A percentile compares a stretch with the other conserved stretches of the same genome.
phyloP scores from a whole-genome alignment of 1,140 invertebrate genomes.

The Solenopsis fugax region DNA sequence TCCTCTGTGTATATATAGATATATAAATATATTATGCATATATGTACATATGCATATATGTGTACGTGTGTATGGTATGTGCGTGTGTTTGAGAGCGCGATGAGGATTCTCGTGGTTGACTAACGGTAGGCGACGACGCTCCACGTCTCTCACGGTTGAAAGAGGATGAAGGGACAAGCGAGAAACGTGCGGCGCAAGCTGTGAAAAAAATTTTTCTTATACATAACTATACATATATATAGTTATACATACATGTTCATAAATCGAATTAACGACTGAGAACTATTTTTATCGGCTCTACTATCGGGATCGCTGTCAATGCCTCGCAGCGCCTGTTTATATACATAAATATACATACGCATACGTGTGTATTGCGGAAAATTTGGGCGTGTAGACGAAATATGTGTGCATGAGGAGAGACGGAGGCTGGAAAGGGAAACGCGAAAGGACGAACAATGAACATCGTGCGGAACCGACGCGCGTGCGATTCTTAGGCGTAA shows the following conservation, averaged over 20 bases:
- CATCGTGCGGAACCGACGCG: slow-evolving; percentile 32
- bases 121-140: slow-evolving; percentile 34
- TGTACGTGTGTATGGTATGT: slow-evolving; percentile 57
- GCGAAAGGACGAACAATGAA: slow-evolving; percentile 26
- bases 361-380: slow-evolving; percentile 16
- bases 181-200: slow-evolving; percentile 12
- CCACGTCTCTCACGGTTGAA: slow-evolving; percentile 24
- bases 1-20: slow-evolving; percentile 74
- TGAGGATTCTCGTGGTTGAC: slow-evolving; percentile 36
- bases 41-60: slow-evolving; percentile 60
- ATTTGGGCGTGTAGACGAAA: slow-evolving; percentile 24
- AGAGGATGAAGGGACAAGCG: not conserved
- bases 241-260: slow-evolving; percentile 59
- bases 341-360: slow-evolving; percentile 54
- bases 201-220: slow-evolving; percentile 50
- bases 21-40: slow-evolving; percentile 74
- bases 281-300: slow-evolving; percentile 66
- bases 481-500: slow-evolving; percentile 65
- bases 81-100: slow-evolving; percentile 53
- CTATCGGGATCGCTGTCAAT: slow-evolving; percentile 67
- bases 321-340: slow-evolving; percentile 68
- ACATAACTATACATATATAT: slow-evolving; percentile 59
- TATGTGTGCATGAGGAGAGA: slow-evolving; percentile 27
- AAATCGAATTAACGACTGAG: slow-evolving; percentile 66
- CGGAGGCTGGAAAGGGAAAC: slow-evolving; percentile 27